Evolutionary conservation across 2,113 vertebrate species (phyloP).

Genomic region (Mionectes macconnelli): DNA sequence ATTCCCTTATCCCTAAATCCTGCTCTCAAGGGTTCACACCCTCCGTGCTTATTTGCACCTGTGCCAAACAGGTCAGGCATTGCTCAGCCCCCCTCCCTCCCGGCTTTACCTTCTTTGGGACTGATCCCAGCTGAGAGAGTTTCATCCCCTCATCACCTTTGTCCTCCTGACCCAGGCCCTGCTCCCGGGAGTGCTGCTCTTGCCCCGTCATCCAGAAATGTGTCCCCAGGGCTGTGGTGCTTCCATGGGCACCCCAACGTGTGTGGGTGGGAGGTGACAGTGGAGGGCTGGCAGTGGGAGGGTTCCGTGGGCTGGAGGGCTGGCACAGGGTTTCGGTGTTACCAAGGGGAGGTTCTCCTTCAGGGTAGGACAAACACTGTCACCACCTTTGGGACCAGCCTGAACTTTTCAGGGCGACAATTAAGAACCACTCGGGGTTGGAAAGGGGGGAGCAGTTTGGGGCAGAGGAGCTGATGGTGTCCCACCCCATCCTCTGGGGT

Average conservation of each 20-base stretch:
- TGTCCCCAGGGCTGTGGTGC: neutral
- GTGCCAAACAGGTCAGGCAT: neutral
- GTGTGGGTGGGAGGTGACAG: neutral
- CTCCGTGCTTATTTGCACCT: fast-evolving
- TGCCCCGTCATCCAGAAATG: neutral
- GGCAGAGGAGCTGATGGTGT: neutral
- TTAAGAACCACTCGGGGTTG: neutral
- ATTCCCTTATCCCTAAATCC: neutral
- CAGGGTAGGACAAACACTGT: neutral
- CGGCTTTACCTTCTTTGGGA: neutral
- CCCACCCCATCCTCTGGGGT: neutral
- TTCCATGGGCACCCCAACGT: fast-evolving
- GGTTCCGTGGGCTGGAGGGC: neutral
- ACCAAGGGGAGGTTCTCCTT: fast-evolving
- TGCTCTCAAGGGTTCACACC: neutral
- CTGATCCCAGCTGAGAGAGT: neutral
- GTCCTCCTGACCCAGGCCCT: neutral
- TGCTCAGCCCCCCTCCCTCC: fast-evolving
- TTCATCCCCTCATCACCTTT: neutral
- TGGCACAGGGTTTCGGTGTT: fast-evolving
- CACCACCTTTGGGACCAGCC: neutral
- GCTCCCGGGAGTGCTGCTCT: neutral
- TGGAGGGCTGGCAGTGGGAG: neutral
- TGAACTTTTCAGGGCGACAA: neutral
- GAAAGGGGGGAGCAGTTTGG: neutral